Evolutionary conservation across 2,113 vertebrate species (phyloP).

Genomic region (Polyodon spathula): DNA sequence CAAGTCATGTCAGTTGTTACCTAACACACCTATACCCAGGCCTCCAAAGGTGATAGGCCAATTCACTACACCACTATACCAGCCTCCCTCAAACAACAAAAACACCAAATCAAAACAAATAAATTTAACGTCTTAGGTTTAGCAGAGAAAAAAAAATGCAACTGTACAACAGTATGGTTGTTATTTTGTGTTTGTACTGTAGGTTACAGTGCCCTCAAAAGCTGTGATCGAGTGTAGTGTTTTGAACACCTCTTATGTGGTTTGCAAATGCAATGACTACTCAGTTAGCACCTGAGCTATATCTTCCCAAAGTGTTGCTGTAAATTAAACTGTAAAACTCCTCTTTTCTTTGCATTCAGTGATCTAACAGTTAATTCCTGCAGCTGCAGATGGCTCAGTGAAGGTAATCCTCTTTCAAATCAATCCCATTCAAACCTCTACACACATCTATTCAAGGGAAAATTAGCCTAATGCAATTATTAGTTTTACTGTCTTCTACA

Average conservation of each 20-base stretch:
- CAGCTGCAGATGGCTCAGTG: slow-evolving; percentile 46
- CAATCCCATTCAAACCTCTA: slow-evolving; percentile 42
- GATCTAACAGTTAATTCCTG: slow-evolving; percentile 33
- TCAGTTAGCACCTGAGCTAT: neutral
- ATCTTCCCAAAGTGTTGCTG: neutral
- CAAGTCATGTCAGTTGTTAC: no score
- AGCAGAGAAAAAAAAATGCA: no score
- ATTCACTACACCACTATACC: no score
- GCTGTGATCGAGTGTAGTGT: neutral
- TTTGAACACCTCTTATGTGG: neutral
- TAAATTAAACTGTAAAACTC: neutral
- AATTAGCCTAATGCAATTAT: slow-evolving; percentile 9
- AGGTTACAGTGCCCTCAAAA: no score
- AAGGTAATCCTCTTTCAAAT: slow-evolving; percentile 52
- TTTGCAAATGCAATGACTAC: neutral
- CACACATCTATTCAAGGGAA: neutral
- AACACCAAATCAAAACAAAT: no score
- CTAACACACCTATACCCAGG: no score
- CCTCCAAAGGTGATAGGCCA: no score
- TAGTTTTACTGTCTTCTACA: neutral
- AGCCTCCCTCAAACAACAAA: no score
- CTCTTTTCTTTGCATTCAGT: neutral
- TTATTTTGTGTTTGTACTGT: no score
- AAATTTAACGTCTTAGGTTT: no score
- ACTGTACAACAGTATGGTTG: no score